Evolutionary conservation across 2,888 invertebrate species (phyloP).

Genomic region (Drosophila sordidula): DNA sequence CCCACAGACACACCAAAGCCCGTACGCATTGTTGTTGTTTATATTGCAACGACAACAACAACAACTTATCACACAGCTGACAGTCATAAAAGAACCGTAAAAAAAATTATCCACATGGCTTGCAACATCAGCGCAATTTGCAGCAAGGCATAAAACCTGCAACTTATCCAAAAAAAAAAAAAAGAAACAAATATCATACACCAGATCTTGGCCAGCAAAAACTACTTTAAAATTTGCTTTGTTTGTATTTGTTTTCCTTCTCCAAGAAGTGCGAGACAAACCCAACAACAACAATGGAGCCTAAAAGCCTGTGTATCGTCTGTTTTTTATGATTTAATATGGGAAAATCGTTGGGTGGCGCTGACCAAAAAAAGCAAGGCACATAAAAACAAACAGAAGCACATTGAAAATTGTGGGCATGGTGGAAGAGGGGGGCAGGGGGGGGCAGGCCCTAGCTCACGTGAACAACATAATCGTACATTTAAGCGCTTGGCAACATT

Average conservation of each 20-base stretch:
- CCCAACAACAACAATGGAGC: conserved; percentile 39
- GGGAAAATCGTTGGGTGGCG: conserved; percentile 63
- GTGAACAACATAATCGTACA: conserved; percentile 66
- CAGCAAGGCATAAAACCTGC: conserved; percentile 47
- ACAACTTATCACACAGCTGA: conserved; percentile 52
- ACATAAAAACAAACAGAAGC: conserved; percentile 31
- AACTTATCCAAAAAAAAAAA: conserved; percentile 34
- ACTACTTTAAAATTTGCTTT: conserved; percentile 34
- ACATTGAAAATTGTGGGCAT: conserved; percentile 25
- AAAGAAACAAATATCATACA: conserved; percentile 32
- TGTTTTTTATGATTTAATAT: conserved; percentile 80
- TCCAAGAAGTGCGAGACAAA: conserved; percentile 32
- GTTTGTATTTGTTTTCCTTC: conserved; percentile 36
- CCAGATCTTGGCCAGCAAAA: conserved; percentile 38
- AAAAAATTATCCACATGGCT: conserved; percentile 52
- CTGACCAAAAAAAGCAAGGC: conserved; percentile 47
- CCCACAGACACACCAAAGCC: conserved; percentile 20
- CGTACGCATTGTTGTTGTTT: conserved; percentile 10
- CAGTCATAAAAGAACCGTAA: conserved; percentile 52
- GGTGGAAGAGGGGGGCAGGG: not conserved
- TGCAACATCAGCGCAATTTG: conserved; percentile 70
- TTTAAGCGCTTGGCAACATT: conserved; percentile 61
- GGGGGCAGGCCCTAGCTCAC: conserved; percentile 28
- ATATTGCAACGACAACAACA: conserved; percentile 22
- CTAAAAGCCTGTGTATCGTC: conserved; percentile 59